A percentile compares a stretch with the other conserved stretches of the same genome.
phyloP scores from a whole-genome alignment of 2,113 vertebrate species.

The Machaerirhynchus nigripectus region DNA sequence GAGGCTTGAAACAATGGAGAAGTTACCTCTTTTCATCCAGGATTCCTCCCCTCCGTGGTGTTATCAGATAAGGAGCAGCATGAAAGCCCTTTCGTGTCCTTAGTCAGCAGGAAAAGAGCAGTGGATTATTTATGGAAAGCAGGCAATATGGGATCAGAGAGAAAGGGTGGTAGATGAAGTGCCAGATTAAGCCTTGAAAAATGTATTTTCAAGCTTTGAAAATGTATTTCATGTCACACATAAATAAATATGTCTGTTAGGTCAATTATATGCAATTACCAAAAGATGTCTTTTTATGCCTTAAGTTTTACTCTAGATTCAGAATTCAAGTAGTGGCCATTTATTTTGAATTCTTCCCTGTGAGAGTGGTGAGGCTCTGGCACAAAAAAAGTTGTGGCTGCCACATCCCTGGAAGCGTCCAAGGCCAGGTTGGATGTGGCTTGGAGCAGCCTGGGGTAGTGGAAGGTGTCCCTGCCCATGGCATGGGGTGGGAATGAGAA shows the following conservation, averaged over 20 bases:
- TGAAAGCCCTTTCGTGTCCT: not conserved
- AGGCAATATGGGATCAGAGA: not conserved
- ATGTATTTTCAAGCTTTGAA: not conserved
- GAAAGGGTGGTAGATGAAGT: not conserved
- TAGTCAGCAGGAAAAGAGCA: slow-evolving; percentile 8
- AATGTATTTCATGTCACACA: not conserved
- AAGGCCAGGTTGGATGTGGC: not conserved
- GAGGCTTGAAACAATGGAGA: not conserved
- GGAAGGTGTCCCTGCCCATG: not conserved
- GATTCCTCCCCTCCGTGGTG: not conserved
- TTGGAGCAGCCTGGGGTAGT: not conserved
- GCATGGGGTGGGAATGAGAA: not conserved
- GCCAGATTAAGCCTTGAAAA: not conserved
- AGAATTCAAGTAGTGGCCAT: not conserved
- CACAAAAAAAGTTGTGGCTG: not conserved
- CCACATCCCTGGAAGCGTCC: not conserved
- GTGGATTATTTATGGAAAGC: not conserved
- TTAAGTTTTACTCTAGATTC: not conserved
- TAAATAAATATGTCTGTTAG: not conserved
- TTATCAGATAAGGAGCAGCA: not conserved
- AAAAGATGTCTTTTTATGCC: not conserved
- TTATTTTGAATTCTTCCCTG: not conserved
- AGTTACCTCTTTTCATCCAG: not conserved
- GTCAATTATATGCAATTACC: not conserved
- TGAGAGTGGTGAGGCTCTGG: not conserved